Percentiles rank a stretch among this genome's conserved stretches.
These are phyloP conservation scores for Gymnoscopelus braueri DNA, from an alignment of 2,797 vertebrate genomes.

Conservation along the genomic window DNA sequence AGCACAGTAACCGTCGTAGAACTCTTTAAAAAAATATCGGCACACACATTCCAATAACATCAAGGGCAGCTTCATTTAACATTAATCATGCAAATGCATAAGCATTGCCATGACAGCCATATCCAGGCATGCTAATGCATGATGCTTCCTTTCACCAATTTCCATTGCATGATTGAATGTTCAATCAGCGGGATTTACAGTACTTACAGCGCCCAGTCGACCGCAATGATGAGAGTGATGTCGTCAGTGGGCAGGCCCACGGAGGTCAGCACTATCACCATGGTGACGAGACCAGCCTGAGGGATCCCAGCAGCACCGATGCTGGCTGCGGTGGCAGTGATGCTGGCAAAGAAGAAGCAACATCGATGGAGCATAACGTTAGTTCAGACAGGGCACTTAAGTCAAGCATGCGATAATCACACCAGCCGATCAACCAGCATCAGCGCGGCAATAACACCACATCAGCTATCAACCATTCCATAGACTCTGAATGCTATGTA, in stretches of 20 bases:
- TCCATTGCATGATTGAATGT: neutral
- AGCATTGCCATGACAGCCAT: neutral
- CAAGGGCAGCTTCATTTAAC: neutral
- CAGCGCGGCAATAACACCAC: too few relatives aligned
- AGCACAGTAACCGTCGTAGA: too few relatives aligned
- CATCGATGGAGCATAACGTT: neutral
- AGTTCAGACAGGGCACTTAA: too few relatives aligned
- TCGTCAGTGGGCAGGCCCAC: constrained; percentile 97
- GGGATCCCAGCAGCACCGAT: constrained; percentile 98
- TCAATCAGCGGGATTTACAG: neutral
- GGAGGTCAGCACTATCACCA: constrained; percentile 98
- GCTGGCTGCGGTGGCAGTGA: constrained; percentile 97
- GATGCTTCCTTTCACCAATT: neutral
- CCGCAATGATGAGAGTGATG: constrained; percentile 95
- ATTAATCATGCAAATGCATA: too few relatives aligned
- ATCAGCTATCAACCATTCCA: too few relatives aligned
- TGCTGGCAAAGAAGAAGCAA: constrained; percentile 77
- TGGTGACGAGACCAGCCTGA: constrained; percentile 96
- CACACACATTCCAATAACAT: neutral
- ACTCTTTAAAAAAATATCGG: neutral
- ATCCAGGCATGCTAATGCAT: neutral
- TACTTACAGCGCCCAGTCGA: constrained; percentile 98
- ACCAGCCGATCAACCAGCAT: too few relatives aligned
- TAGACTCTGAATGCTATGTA: too few relatives aligned
- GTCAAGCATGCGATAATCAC: too few relatives aligned